Evolutionary conservation across 1,140 invertebrate genomes (phyloP).

Genomic region (Liolophura sinensis): DNA sequence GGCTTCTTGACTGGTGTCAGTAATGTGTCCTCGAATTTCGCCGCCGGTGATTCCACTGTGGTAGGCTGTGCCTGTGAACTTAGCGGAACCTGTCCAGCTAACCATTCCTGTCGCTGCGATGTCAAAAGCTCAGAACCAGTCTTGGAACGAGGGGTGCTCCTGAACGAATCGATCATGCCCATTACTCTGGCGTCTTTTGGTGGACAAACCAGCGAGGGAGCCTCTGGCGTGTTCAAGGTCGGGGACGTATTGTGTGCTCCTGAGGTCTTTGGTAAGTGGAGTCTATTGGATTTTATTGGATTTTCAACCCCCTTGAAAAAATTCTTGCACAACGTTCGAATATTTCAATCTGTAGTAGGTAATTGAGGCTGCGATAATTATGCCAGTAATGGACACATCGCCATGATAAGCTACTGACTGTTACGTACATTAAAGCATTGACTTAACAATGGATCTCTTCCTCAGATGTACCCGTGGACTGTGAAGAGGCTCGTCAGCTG

Average conservation of each 20-base stretch:
- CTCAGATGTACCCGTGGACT: conserved; percentile 40
- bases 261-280: conserved; percentile 8
- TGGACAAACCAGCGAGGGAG: conserved; percentile 10
- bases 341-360: too few species aligned
- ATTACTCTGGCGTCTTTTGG: conserved; percentile 23
- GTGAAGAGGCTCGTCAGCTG: conserved; percentile 31
- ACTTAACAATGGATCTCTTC: background rate
- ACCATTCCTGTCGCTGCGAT: conserved; percentile 38
- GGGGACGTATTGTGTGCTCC: conserved; percentile 26
- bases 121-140: conserved; percentile 14
- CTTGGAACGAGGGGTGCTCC: conserved; percentile 32
- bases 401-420: background rate
- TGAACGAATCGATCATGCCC: conserved; percentile 30
- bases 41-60: conserved; percentile 17
- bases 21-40: conserved; percentile 23
- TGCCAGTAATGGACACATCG: too few species aligned
- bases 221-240: conserved; percentile 14
- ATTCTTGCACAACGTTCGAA: too few species aligned
- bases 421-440: background rate
- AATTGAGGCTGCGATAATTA: too few species aligned
- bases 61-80: conserved; percentile 34
- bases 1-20: conserved; percentile 19
- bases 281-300: background rate
- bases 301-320: too few species aligned
- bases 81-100: conserved; percentile 27